Evolutionary conservation across 37 sponge, comb jelly and placozoan genomes (phyloP), one percentile per base, ranked within the genome.

Genomic region (Aplysina aerophoba): DNA sequence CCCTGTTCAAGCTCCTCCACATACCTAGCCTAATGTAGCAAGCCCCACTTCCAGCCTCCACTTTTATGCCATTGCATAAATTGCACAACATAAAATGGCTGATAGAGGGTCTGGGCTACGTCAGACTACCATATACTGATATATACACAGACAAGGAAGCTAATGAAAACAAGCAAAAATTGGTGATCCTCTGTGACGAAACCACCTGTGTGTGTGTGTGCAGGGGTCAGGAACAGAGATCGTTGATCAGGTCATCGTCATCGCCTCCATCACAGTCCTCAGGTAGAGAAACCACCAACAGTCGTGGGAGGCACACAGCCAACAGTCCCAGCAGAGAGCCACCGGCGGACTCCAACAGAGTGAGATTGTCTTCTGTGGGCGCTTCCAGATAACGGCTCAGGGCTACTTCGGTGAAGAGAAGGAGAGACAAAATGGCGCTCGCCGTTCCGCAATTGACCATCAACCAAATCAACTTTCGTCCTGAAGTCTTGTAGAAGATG

Each of bases 401-500:
- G 4, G 78, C 37, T 24, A 53, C 20, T 25, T 75, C 78, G 25
- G 40, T 19, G 44, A 39, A 75, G 21, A 41, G 1, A 21, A 75
- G 5, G 21, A 44, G 40, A 41, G 25, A 39, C 44, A 75, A 50
- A 22, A 75, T 75, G 25, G n/a, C 22, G n/a, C 4, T 22, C 20
- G 38, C 37, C n/a, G 78, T 75, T 0, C 22, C 78, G 24, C 54
- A 50, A 11, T 75, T 75, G n/a, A 75, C 1, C 1, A 38, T 12
- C 53, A 75, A 4, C 78, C 78, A 75, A 12, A 53, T 1, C n/a
- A 40, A 4, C 37, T 75, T 75, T 54, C 37, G 37, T 54, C 15
- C 24, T 17, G 78, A 75, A 75, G 78, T 53, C 24, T 75, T 75
- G 54, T 75, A 75, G 54, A 75, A 75, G 20, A 75, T 75, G 40